Evolutionary conservation across 2,797 vertebrate species (phyloP).

Genomic region (Enteromius viviparus): DNA sequence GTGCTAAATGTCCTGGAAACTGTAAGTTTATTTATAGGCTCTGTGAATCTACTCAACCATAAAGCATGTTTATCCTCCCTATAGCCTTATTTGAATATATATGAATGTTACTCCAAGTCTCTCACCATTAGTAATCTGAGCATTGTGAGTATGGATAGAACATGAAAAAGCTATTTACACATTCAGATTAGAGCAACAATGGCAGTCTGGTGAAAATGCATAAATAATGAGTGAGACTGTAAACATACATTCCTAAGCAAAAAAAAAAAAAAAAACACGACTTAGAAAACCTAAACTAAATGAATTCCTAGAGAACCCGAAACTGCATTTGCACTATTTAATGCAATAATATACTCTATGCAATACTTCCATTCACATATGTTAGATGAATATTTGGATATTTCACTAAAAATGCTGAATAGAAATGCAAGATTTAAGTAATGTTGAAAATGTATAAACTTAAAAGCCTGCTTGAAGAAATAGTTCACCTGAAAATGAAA

Average conservation of each 20-base stretch:
- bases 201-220: not conserved
- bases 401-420: not conserved
- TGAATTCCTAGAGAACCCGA: not conserved
- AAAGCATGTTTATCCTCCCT: not conserved
- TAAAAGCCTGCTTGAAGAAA: not conserved
- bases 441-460: not conserved
- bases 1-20: not conserved
- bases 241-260: not conserved
- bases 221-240: not conserved
- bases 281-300: not conserved
- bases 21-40: conserved; percentile 4
- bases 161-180: not conserved
- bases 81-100: not conserved
- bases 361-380: not conserved
- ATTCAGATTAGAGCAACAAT: not conserved
- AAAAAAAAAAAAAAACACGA: not conserved
- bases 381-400: not conserved
- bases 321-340: not conserved
- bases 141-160: not conserved
- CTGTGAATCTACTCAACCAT: not conserved
- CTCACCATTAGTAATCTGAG: not conserved
- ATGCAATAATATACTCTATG: no score
- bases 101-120: not conserved
- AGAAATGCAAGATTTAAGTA: not conserved
- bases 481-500: not conserved